Percentiles rank a stretch among this genome's conserved stretches.
These are phyloP conservation scores for Ostrea denselamellosa DNA, from an alignment of 1,140 invertebrate species.

Conservation along the genomic window DNA sequence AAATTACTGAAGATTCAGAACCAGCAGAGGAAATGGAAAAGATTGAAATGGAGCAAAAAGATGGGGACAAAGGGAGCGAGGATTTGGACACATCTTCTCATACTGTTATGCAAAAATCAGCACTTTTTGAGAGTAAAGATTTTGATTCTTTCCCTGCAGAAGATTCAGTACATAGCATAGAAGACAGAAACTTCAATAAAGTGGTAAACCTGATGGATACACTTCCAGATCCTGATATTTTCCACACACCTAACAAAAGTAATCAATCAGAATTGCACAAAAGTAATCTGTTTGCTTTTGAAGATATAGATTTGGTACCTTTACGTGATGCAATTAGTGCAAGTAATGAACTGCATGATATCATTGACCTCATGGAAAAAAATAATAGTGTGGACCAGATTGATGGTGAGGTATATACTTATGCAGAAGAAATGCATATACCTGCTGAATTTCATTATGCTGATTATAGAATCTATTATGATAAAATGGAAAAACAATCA, in stretches of 20 bases:
- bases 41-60: not conserved
- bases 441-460: not conserved
- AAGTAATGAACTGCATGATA: not conserved
- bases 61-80: not conserved
- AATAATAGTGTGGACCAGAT: not conserved
- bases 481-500: not conserved
- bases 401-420: constrained; percentile 13
- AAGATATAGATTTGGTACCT: not conserved
- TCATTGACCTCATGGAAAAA: not conserved
- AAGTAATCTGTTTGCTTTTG: not conserved
- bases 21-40: not conserved
- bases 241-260: not conserved
- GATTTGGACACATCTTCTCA: not conserved
- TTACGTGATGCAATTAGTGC: not conserved
- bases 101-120: not conserved
- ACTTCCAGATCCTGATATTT: not conserved
- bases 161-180: not conserved
- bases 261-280: not conserved
- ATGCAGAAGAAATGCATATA: constrained; percentile 17
- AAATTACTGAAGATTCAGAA: constrained; percentile 1
- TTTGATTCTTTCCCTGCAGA: not conserved
- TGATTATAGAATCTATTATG: constrained; percentile 13
- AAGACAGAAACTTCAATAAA: constrained; percentile 10
- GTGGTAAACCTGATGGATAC: constrained; percentile 5
- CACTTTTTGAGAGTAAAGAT: not conserved